Conservation (phyloP, 35 echinoderm and acorn worm genomes). For the Lytechinus pictus region DNA sequence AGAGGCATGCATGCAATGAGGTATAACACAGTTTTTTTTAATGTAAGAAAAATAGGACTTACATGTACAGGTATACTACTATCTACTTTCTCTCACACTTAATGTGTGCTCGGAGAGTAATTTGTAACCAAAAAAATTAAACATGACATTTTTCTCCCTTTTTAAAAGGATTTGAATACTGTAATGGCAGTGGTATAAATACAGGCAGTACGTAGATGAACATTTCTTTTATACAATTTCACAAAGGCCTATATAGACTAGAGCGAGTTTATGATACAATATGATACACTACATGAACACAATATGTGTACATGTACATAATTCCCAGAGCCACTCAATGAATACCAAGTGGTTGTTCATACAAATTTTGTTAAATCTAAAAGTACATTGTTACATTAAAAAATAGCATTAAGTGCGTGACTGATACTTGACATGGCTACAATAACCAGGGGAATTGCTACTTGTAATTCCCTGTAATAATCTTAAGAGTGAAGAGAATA, state of each 20-base stretch:
- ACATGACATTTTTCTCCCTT: background rate
- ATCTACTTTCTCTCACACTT: background rate
- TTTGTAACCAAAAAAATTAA: background rate
- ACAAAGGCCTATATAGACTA: background rate
- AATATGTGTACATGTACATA: too few species aligned
- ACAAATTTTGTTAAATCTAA: background rate
- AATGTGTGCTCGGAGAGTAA: background rate
- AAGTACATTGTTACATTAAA: background rate
- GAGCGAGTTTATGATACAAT: background rate
- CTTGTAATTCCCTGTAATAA: too few species aligned
- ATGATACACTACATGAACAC: background rate
- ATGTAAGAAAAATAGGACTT: background rate
- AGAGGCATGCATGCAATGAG: background rate
- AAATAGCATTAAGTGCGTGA: background rate
- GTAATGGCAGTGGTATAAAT: constrained; percentile 45
- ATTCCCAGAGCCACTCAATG: background rate
- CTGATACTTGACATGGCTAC: background rate
- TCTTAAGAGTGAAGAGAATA: too few species aligned
- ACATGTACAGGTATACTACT: background rate
- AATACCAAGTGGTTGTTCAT: background rate
- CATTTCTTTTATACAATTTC: background rate
- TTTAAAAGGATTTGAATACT: constrained; percentile 25
- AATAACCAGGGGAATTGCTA: background rate
- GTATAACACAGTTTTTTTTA: background rate
- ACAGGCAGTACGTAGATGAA: constrained; percentile 7